Evolutionary conservation across 2,797 vertebrate genomes (phyloP).

Genomic region (Halcyon leucocephala): DNA sequence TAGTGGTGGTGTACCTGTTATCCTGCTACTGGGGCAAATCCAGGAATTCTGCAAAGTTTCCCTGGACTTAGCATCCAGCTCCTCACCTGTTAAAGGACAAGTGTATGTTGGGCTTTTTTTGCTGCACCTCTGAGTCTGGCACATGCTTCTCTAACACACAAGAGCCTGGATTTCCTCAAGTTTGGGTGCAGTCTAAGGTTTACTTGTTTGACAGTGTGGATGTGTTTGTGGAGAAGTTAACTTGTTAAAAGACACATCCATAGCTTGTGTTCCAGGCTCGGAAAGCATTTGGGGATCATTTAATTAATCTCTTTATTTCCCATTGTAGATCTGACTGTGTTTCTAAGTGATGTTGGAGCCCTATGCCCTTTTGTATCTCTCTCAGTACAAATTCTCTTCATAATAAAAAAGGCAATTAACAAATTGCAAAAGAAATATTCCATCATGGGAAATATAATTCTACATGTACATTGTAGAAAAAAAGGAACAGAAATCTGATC

Average conservation of each 20-base stretch:
- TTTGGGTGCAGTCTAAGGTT: background rate
- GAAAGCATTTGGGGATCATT: background rate
- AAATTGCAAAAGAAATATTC: constrained; percentile 35
- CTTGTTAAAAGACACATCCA: background rate
- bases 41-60: background rate
- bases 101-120: background rate
- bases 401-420: constrained; percentile 41
- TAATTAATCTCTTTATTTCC: background rate
- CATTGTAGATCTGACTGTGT: background rate
- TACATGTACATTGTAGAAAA: background rate
- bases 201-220: background rate
- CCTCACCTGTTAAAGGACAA: background rate
- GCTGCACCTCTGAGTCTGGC: background rate
- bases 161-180: background rate
- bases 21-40: background rate
- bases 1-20: background rate
- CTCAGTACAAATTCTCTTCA: background rate
- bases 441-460: background rate
- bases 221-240: background rate
- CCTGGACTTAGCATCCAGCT: background rate
- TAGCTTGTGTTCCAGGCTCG: background rate
- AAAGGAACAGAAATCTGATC: constrained; percentile 18
- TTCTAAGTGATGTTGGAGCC: background rate
- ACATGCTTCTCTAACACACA: background rate
- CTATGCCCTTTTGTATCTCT: constrained; percentile 5